Base-by-base conservation (phyloP, 2,888 invertebrate genomes). In the Tanytarsus gracilentus region DNA sequence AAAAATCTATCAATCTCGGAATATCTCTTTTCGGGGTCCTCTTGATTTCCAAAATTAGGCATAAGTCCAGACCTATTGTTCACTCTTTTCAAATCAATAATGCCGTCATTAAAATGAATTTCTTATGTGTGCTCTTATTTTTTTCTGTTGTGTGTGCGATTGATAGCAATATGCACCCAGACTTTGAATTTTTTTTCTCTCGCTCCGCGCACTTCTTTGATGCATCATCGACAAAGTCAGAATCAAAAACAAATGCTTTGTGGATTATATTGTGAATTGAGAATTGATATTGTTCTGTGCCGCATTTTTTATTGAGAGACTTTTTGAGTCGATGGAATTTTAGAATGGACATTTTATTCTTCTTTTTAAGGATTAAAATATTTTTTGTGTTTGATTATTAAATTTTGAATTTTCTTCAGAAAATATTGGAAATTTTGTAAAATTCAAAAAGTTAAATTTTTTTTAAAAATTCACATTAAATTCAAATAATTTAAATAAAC, bases 21-120 rank as follows among this genome's bases (percentile, higher is more conserved):
- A n/a, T n/a, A 49, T 36, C 44, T 44, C n/a, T 33, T 6, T 30
- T 9, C n/a, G 23, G 27, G 14, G 16, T 40, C 48, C 40, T 58
- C 27, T 26, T 58, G 27, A 48, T 58, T 51, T 27, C 58, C 58
- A 58, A 58, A 58, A 58, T 58, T 39, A 58, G 58, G 27, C 58
- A 58, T 58, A 21, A 58, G 48, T 44, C 29, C 58, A 58, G 58
- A 58, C 58, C n/a, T n/a, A n/a, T n/a, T 39, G 48, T 58, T 58
- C 48, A 48, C 16, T 48, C 40, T 11, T 26, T 56, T 27, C 40
- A 33, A 53, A 56, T 56, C 56, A 56, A 56, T 40, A 49, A 48
- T 29, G 21, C 58, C 58, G 58, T 58, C 58, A 58, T 58, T 58
- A 58, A 58, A 58, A 58, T 30, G 23, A 40, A n/a, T 36, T 48